Base-by-base conservation (phyloP, 2,888 invertebrate genomes). In the Congeria kusceri region DNA sequence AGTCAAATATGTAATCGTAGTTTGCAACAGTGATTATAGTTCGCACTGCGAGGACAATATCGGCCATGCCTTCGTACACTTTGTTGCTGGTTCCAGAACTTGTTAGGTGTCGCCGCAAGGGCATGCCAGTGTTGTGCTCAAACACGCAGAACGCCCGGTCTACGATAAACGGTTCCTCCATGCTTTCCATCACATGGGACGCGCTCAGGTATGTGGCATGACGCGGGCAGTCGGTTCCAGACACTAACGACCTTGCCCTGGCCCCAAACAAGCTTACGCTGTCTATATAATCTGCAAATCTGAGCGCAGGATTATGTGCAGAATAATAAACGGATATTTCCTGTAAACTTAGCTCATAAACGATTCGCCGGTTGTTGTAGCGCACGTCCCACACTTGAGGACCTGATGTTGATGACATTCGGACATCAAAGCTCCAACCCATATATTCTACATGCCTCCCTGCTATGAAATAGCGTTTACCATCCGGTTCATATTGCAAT, bases 1-100 rank as follows among this genome's bases (percentile, higher is more conserved):
- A 89, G 69, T 92, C 92, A 32, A 90, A 67, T 5, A 91, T 82
- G 66, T 92, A 92, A 62, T 91, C 91, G 68, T 91, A 91, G 70
- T 91, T 91, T 9, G 75, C 80, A 7, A 92, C 78, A 3, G 89
- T 82, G 5, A 86, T 15, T 11, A 90, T 86, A n/a, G 86, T 86
- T 49, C 91, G 66, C 7, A 91, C 59, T 2, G 87, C 82, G 0
- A 92, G 72, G 11, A 87, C 89, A 11, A 79, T 76, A 65, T 88
- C 87, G 25, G 77, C 61, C 87, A 90, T 84, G 5, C 91, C 91
- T 29, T 86, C 88, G 75, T 90, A 91, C 64, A 88, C 86, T 61
- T 63, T 57, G 1, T 59, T 59, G 0, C 83, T 82, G 18, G 58
- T 49, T 4, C 47, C 66, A 47, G 27, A 46, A 7, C 67, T 47